Evolutionary conservation across 2,888 invertebrate genomes (phyloP), one percentile per base, ranked within the genome.

Genomic region (Adineta ricciae): DNA sequence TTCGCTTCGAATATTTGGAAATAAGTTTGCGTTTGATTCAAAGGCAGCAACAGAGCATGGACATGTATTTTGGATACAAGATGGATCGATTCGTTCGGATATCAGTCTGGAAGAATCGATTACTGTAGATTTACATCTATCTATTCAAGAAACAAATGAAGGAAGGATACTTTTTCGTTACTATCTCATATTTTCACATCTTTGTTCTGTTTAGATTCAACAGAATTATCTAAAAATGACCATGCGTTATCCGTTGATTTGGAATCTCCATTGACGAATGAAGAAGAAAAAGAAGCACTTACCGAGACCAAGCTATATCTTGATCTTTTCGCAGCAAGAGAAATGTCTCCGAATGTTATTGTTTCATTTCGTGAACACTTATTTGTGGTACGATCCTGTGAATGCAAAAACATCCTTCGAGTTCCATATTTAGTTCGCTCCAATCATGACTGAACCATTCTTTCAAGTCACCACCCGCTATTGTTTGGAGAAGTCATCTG

Each of bases 21-120:
- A 16, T 32, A 32, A 38, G 9, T 19, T 73, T 36, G 36, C 21
- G 21, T 9, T 73, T 38, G 2, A 52, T 16, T 3, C 14, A 9
- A 64, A 64, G 64, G 19, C 27, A 64, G 64, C 32, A 14, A 78
- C 78, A 14, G n/a, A 41, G 14, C n/a, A 78, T 41, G 78, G 78
- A 9, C 78, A 78, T 41, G 41, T 78, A 24, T 78, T 78, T 38
- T 78, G 78, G 78, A 78, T 78, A n/a, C n/a, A 38, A 11, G 78
- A 78, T 41, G 78, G 78, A 41, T 78, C 78, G 2, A 78, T 78
- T 41, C 78, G 78, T 41, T 78, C 78, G 14, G 78, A 78, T 78
- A 78, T 78, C 41, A 78, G 32, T 78, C 78, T 78, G 9, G 78
- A 78, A 41, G 78, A 64, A 32, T 64, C 64, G 19, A 64, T 64